Evolutionary conservation across 2,797 vertebrate genomes (phyloP).

Genomic region (Sitta carolinensis): DNA sequence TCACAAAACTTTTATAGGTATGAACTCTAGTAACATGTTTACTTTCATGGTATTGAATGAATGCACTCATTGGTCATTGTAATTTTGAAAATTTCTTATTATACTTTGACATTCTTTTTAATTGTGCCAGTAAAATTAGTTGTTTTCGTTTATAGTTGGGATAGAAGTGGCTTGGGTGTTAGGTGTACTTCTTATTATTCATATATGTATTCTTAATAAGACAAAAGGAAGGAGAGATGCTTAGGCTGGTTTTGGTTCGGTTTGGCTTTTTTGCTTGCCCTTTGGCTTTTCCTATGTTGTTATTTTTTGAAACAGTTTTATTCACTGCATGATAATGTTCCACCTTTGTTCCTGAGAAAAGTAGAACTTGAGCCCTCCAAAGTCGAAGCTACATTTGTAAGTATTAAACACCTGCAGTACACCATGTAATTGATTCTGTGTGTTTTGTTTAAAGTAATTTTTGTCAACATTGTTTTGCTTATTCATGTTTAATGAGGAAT

Average conservation of each 20-base stretch:
- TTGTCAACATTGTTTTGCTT: slow-evolving; percentile 31
- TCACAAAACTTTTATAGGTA: not conserved
- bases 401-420: not conserved
- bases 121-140: not conserved
- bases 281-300: not conserved
- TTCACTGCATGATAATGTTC: not conserved
- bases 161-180: not conserved
- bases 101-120: not conserved
- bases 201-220: not conserved
- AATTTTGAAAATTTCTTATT: not conserved
- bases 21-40: not conserved
- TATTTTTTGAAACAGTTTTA: not conserved
- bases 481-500: slow-evolving; percentile 54
- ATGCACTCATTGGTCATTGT: not conserved
- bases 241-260: not conserved
- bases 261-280: not conserved
- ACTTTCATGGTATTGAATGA: not conserved
- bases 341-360: not conserved
- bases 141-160: not conserved
- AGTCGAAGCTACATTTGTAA: not conserved
- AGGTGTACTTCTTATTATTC: not conserved
- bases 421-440: not conserved
- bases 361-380: not conserved
- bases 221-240: not conserved
- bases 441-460: slow-evolving; percentile 34